Evolutionary conservation across 2,797 vertebrate species (phyloP).

Genomic region (Numenius phaeopus): DNA sequence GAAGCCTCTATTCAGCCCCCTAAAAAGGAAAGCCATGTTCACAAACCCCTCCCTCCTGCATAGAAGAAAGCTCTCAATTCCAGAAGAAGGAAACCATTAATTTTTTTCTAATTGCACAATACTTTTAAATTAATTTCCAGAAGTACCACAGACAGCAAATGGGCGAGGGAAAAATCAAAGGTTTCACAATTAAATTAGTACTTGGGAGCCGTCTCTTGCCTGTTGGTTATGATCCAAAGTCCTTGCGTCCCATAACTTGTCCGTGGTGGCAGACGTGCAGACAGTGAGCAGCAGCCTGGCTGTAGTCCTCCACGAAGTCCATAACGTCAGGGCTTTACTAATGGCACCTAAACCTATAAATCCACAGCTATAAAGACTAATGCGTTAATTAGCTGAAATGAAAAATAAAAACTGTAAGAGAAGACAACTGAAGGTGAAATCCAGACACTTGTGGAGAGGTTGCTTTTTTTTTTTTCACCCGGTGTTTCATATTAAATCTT

Average conservation of each 20-base stretch:
- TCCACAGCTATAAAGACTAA: background rate
- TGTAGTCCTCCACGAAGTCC: background rate
- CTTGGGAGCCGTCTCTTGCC: background rate
- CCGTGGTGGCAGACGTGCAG: background rate
- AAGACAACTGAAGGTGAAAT: background rate
- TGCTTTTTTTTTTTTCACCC: accelerated
- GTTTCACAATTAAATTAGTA: constrained; percentile 20
- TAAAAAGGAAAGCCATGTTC: constrained; percentile 1
- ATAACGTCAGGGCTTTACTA: background rate
- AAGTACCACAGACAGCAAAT: background rate
- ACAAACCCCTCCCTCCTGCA: constrained; percentile 20
- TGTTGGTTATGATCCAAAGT: background rate
- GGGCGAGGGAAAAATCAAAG: background rate
- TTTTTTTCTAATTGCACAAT: constrained; percentile 48
- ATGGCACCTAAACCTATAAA: background rate
- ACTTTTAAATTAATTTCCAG: constrained; percentile 60
- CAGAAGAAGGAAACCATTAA: constrained; percentile 45
- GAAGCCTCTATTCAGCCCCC: constrained; percentile 47
- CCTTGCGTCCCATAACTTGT: background rate
- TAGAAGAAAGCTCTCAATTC: constrained; percentile 40
- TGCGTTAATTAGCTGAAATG: background rate
- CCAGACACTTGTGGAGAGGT: accelerated
- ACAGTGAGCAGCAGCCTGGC: background rate
- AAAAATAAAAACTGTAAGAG: background rate
- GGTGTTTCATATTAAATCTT: background rate